Percentiles rank a stretch among this genome's conserved stretches.
phyloP scores from a whole-genome alignment of 2,113 vertebrate genomes.

The Hemiscyllium ocellatum region DNA sequence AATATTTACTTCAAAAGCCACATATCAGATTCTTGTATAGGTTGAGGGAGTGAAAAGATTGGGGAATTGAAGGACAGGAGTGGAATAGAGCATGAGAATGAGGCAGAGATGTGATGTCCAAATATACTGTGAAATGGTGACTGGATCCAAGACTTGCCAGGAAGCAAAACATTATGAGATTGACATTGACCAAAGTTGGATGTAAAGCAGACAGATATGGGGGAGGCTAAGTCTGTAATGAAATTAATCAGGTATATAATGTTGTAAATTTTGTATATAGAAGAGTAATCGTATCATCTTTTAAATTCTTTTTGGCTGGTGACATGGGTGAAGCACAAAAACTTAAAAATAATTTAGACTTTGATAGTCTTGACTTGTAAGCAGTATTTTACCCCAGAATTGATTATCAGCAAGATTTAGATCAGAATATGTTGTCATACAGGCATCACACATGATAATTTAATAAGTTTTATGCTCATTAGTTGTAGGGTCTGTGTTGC shows the following conservation, averaged over 20 bases:
- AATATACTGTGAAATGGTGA: background rate
- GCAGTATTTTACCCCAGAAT: background rate
- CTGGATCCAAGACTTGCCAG: constrained; percentile 6
- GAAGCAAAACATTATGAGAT: constrained; percentile 18
- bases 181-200: constrained; percentile 4
- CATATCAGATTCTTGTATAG: background rate
- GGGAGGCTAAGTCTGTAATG: background rate
- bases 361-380: background rate
- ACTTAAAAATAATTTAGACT: background rate
- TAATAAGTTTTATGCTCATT: background rate
- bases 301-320: background rate
- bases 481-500: background rate
- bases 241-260: background rate
- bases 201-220: background rate
- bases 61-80: background rate
- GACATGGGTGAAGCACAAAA: background rate
- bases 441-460: background rate
- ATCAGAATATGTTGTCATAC: background rate
- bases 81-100: background rate
- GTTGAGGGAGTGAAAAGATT: background rate
- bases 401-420: background rate
- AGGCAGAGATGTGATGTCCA: background rate
- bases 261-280: background rate
- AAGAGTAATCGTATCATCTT: background rate
- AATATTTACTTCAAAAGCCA: background rate